These are phyloP conservation scores for Loripinus fragilis DNA, from an alignment of 2,888 invertebrate species.

Conservation along the genomic window DNA sequence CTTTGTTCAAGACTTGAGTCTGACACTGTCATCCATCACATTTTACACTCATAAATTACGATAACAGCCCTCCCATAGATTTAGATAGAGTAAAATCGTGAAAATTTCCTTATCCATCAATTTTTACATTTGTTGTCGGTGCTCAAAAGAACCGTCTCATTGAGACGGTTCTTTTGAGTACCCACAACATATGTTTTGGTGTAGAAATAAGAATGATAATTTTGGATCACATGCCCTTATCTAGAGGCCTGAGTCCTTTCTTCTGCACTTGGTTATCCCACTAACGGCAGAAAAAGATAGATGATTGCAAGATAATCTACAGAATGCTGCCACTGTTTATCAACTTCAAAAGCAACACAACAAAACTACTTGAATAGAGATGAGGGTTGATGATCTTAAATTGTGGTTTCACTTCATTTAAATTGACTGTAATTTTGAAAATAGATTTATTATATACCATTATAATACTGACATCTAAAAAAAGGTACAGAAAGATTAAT, in stretches of 20 bases:
- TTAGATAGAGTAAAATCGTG: too few species aligned
- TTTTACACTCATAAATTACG: slow-evolving; percentile 8
- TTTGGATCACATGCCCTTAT: too few species aligned
- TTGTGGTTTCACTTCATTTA: slow-evolving; percentile 16
- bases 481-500: too few species aligned
- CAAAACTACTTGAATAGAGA: neutral
- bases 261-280: neutral
- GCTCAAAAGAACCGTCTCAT: too few species aligned
- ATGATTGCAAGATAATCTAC: neutral
- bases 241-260: too few species aligned
- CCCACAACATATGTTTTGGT: too few species aligned
- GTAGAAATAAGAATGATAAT: too few species aligned
- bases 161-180: too few species aligned
- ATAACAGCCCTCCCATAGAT: neutral
- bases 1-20: slow-evolving; percentile 12
- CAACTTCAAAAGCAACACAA: neutral
- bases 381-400: neutral
- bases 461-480: neutral
- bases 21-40: slow-evolving; percentile 4
- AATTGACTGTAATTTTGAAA: slow-evolving; percentile 3
- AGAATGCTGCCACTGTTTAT: slow-evolving; percentile 8
- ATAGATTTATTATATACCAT: neutral
- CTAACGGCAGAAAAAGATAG: neutral
- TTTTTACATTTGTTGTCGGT: too few species aligned
- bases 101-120: too few species aligned